Conservation (phyloP, 2,113 vertebrate species). For the Xiphias gladius region DNA sequence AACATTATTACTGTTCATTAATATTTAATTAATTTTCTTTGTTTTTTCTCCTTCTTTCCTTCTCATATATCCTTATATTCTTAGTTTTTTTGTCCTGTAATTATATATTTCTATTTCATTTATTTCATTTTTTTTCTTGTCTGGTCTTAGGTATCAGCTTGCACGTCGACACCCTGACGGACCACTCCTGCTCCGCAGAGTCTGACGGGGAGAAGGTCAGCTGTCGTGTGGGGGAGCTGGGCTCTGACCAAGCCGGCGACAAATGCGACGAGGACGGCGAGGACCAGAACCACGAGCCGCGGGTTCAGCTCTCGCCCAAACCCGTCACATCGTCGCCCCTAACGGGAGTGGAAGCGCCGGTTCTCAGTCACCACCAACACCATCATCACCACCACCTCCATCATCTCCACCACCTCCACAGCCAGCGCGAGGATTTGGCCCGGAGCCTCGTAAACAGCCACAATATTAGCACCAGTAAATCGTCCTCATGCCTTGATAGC, state of each 20-base stretch:
- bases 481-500: constrained; percentile 86
- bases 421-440: constrained; percentile 84
- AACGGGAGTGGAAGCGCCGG: constrained; percentile 90
- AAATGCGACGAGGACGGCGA: constrained; percentile 86
- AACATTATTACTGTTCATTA: background rate
- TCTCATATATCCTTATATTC: background rate
- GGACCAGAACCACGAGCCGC: constrained; percentile 83
- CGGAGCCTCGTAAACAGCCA: constrained; percentile 75
- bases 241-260: constrained; percentile 89
- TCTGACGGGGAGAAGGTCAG: constrained; percentile 93
- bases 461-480: constrained; percentile 81
- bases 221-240: constrained; percentile 84
- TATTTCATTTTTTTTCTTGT: no score
- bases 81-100: background rate
- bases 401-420: constrained; percentile 86
- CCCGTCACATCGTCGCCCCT: constrained; percentile 92
- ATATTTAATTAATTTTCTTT: background rate
- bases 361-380: constrained; percentile 85
- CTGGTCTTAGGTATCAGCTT: constrained; percentile 91
- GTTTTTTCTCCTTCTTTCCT: background rate
- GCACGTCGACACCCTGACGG: constrained; percentile 96
- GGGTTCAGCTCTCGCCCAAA: constrained; percentile 85
- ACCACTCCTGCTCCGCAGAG: constrained; percentile 95
- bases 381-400: constrained; percentile 83
- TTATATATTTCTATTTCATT: background rate